Conservation (phyloP, 2,797 vertebrate species). For the Kryptolebias ocellatus region DNA sequence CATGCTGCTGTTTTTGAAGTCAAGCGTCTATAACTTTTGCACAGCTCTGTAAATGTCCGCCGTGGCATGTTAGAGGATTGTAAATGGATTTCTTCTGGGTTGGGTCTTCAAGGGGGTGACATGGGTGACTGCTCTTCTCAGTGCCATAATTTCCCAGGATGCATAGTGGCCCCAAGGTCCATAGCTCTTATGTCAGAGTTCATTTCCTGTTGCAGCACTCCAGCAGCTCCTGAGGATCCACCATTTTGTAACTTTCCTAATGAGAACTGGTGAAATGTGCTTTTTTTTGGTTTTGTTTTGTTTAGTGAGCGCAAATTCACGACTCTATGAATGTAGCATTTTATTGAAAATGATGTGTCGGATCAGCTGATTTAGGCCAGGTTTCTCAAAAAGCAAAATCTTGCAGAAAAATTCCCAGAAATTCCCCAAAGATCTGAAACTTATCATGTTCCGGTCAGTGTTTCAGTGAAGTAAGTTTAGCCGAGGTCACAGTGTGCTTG, state of each 20-base stretch:
- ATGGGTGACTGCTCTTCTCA: constrained; percentile 68
- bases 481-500: constrained; percentile 1
- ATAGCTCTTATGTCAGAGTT: constrained; percentile 80
- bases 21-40: background rate
- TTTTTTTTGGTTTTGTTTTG: background rate
- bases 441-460: background rate
- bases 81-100: constrained; percentile 44
- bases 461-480: constrained; percentile 10
- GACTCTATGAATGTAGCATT: background rate
- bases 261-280: constrained; percentile 38
- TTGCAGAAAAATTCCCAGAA: background rate
- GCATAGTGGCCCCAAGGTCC: constrained; percentile 74
- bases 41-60: constrained; percentile 9
- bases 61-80: constrained; percentile 45
- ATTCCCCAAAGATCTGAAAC: constrained; percentile 9
- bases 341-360: background rate
- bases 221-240: constrained; percentile 71
- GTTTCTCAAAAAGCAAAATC: background rate
- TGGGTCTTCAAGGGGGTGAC: constrained; percentile 47
- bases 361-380: background rate
- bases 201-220: constrained; percentile 77
- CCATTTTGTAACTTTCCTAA: constrained; percentile 72
- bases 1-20: background rate
- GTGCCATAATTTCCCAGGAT: constrained; percentile 79
- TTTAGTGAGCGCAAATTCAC: constrained; percentile 2